Evolutionary conservation across 1,140 invertebrate genomes (phyloP).

Genomic region (Microplitis mediator): DNA sequence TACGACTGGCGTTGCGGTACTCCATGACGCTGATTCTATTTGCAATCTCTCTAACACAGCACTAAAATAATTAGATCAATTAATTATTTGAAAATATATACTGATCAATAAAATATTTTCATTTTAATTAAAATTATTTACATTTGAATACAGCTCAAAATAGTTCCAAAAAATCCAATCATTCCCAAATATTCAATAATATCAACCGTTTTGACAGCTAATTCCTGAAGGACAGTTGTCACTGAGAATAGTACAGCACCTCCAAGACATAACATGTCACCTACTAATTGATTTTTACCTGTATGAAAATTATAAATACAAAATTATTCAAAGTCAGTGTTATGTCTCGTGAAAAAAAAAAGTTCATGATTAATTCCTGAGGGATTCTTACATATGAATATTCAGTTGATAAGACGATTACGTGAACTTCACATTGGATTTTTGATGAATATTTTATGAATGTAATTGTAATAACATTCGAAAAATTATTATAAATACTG

Average conservation of each 20-base stretch:
- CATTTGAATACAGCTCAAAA: conserved; percentile 81
- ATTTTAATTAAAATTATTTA: conserved; percentile 55
- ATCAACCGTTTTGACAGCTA: conserved; percentile 79
- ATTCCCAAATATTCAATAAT: conserved; percentile 85
- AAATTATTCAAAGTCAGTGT: too few relatives aligned
- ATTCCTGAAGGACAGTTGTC: conserved; percentile 83
- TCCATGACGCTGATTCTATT: conserved; percentile 63
- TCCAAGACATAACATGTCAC: conserved; percentile 83
- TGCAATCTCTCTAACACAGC: conserved; percentile 60
- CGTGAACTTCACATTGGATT: too few relatives aligned
- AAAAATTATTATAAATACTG: too few relatives aligned
- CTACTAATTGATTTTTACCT: conserved; percentile 80
- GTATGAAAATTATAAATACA: conserved; percentile 39
- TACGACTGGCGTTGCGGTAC: conserved; percentile 61
- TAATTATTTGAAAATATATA: not conserved
- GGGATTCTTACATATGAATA: too few relatives aligned
- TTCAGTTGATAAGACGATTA: too few relatives aligned
- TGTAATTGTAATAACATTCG: too few relatives aligned
- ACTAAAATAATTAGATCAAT: conserved; percentile 40
- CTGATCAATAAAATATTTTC: not conserved
- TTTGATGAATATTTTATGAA: too few relatives aligned
- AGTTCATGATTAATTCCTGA: not conserved
- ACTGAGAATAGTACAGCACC: conserved; percentile 83
- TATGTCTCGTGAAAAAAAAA: too few relatives aligned
- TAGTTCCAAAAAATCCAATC: conserved; percentile 81